A percentile compares a stretch with the other conserved stretches of the same genome.
These are phyloP conservation scores for Onthophagus sagittarius DNA, from an alignment of 2,888 invertebrate species.

Conservation along the genomic window DNA sequence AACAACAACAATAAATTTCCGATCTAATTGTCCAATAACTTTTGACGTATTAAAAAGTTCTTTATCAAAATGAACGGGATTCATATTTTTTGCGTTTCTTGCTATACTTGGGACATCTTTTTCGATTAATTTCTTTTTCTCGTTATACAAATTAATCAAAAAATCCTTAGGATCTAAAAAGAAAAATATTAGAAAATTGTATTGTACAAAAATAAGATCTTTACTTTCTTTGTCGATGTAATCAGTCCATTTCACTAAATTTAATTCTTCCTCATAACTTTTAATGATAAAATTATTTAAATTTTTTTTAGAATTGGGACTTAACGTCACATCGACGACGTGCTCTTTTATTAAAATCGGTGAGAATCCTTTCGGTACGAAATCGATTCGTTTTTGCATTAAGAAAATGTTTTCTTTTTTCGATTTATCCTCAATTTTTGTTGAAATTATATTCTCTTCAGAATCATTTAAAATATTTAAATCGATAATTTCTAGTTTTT, in stretches of 20 bases:
- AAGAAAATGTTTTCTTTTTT: conserved; percentile 38
- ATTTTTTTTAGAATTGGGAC: conserved; percentile 39
- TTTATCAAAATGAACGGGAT: conserved; percentile 44
- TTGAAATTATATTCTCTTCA: background rate
- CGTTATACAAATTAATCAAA: conserved; percentile 40
- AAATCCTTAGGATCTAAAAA: conserved; percentile 41
- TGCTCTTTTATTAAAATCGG: conserved; percentile 50
- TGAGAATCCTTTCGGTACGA: conserved; percentile 60
- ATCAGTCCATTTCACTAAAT: conserved; percentile 44
- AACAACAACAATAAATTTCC: conserved; percentile 63
- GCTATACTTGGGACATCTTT: conserved; percentile 33
- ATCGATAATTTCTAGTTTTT: background rate
- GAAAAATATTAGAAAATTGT: background rate
- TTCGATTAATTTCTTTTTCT: conserved; percentile 39
- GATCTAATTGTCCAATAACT: conserved; percentile 69
- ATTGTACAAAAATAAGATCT: background rate
- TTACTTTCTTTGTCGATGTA: conserved; percentile 37
- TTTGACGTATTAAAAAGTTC: conserved; percentile 50
- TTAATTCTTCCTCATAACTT: conserved; percentile 40
- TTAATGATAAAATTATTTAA: conserved; percentile 41
- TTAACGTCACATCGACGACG: conserved; percentile 35
- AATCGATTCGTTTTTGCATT: conserved; percentile 49
- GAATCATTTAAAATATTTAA: background rate
- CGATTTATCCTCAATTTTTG: background rate
- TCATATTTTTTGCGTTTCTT: conserved; percentile 16